Evolutionary conservation across 2,797 vertebrate genomes (phyloP).

Genomic region (Nothura maculosa): DNA sequence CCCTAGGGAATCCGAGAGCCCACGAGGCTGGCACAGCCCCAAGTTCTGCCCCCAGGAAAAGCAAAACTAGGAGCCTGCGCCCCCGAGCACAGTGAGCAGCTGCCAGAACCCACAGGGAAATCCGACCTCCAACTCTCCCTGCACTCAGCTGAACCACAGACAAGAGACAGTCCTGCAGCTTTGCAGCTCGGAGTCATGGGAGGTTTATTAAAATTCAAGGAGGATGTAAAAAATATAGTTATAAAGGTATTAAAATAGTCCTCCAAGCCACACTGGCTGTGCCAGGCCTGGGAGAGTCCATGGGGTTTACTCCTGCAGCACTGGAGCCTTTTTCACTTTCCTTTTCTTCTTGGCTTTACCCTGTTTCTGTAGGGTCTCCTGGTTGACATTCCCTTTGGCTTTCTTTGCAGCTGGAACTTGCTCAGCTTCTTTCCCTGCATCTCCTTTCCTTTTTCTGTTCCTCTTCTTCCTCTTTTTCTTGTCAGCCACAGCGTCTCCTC

Average conservation of each 20-base stretch:
- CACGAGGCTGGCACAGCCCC: too few relatives aligned
- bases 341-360: conserved; percentile 78
- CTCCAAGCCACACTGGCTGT: not conserved
- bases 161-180: not conserved
- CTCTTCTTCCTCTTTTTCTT: conserved; percentile 19
- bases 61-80: not conserved
- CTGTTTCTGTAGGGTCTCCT: conserved; percentile 72
- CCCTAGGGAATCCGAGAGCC: not conserved
- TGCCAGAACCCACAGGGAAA: not conserved
- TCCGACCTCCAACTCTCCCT: not conserved
- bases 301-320: not conserved
- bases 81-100: not conserved
- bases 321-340: not conserved
- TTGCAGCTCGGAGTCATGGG: not conserved
- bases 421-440: not conserved
- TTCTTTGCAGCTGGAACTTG: conserved; percentile 82
- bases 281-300: not conserved
- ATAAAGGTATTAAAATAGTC: conserved; percentile 10
- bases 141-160: not conserved
- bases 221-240: conserved; percentile 55
- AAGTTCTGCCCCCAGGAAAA: not conserved
- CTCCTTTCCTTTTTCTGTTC: conserved; percentile 70
- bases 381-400: conserved; percentile 61
- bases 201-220: conserved; percentile 55
- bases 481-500: not conserved